Evolutionary conservation across 2,888 invertebrate genomes (phyloP).

Genomic region (Perizoma flavofasciatum): DNA sequence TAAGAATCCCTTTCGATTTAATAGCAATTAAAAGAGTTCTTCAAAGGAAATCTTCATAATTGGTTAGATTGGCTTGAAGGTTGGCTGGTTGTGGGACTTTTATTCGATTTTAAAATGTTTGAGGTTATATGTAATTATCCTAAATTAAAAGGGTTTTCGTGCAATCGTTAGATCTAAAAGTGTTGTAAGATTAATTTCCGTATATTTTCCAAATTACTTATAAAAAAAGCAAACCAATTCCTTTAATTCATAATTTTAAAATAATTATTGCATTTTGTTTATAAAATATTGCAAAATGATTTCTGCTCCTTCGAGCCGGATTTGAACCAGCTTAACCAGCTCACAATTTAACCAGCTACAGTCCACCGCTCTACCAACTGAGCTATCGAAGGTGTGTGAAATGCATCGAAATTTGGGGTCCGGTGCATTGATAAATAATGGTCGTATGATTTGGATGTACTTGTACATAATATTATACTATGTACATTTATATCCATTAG

Average conservation of each 20-base stretch:
- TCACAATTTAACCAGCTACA: constrained; percentile 65
- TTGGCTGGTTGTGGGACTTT: constrained; percentile 37
- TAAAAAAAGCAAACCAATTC: too few relatives aligned
- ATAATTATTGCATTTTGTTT: too few relatives aligned
- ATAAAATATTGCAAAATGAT: constrained; percentile 38
- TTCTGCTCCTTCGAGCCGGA: constrained; percentile 85
- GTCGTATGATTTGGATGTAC: too few relatives aligned
- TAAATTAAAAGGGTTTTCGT: too few relatives aligned
- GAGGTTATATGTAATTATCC: too few relatives aligned
- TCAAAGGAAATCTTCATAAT: constrained; percentile 74
- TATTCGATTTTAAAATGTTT: constrained; percentile 14
- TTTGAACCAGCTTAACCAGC: constrained; percentile 88
- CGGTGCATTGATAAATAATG: background rate
- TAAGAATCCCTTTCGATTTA: constrained; percentile 76
- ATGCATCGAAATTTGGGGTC: constrained; percentile 11
- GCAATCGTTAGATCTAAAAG: constrained; percentile 20
- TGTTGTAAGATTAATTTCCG: constrained; percentile 28
- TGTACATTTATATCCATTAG: too few relatives aligned
- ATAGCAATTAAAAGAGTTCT: constrained; percentile 81
- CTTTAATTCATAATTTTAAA: too few relatives aligned
- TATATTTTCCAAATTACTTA: too few relatives aligned
- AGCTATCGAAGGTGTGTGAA: constrained; percentile 77
- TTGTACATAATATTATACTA: too few relatives aligned
- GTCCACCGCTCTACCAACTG: constrained; percentile 85
- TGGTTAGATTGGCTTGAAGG: constrained; percentile 53